Percentiles rank a stretch among this genome's conserved stretches.
These are phyloP conservation scores for Syrrhaptes paradoxus DNA, from an alignment of 2,113 vertebrate genomes.

Conservation along the genomic window DNA sequence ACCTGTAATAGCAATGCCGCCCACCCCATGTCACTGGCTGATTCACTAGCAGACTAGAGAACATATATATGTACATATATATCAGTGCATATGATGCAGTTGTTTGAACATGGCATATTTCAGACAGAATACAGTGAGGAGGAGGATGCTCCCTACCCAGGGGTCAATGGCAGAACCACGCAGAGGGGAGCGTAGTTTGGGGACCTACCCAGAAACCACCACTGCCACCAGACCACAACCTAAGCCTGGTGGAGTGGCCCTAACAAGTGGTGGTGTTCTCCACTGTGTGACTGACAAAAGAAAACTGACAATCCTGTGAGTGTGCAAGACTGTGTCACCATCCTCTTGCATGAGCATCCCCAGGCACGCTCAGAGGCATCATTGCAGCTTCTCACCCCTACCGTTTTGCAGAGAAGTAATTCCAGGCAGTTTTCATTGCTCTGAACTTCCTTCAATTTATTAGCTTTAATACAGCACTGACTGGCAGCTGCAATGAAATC, in stretches of 20 bases:
- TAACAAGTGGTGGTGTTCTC: neutral
- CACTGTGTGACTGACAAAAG: neutral
- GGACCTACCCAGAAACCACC: neutral
- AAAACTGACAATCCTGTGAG: neutral
- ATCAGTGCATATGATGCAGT: neutral
- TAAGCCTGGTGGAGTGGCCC: neutral
- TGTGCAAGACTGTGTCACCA: neutral
- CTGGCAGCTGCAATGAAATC: neutral
- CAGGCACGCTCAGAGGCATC: neutral
- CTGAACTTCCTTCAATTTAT: neutral
- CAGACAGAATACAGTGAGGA: neutral
- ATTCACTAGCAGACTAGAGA: neutral
- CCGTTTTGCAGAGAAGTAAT: fast-evolving
- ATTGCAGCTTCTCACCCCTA: neutral
- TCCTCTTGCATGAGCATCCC: neutral
- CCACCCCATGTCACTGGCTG: neutral
- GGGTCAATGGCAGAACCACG: fast-evolving
- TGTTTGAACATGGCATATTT: neutral
- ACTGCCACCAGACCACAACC: neutral
- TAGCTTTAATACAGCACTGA: neutral
- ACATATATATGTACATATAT: fast-evolving
- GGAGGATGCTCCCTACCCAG: neutral
- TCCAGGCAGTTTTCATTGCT: neutral
- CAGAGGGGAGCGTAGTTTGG: fast-evolving
- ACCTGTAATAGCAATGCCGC: neutral